A percentile compares a stretch with the other conserved stretches of the same genome.
Evolutionary conservation across 2,113 vertebrate genomes (phyloP).

Genomic region (Sinocyclocheilus maitianheensis): DNA sequence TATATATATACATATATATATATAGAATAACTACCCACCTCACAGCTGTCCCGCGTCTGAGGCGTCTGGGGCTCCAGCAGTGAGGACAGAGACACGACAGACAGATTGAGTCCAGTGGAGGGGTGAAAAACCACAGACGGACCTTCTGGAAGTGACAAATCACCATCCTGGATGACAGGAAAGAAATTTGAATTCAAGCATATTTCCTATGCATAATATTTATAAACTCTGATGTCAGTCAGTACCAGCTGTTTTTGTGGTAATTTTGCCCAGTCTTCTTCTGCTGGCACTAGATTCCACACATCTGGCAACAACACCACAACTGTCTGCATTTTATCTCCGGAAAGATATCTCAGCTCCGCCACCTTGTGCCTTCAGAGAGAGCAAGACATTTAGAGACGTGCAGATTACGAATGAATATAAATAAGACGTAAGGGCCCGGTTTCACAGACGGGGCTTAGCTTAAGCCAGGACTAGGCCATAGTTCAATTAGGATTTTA

Average conservation of each 20-base stretch:
- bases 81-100: constrained; percentile 47
- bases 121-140: constrained; percentile 55
- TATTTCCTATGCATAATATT: not conserved
- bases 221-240: not conserved
- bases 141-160: constrained; percentile 43
- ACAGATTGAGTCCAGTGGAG: constrained; percentile 41
- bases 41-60: constrained; percentile 52
- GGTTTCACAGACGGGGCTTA: too few species aligned
- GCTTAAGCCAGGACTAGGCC: too few species aligned
- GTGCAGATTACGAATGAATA: not conserved
- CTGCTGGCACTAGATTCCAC: constrained; percentile 71
- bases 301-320: constrained; percentile 64
- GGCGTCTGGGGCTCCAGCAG: constrained; percentile 53
- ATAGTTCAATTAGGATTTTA: too few species aligned
- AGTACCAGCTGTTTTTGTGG: constrained; percentile 47
- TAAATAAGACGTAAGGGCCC: not conserved
- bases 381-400: not conserved
- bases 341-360: constrained; percentile 65
- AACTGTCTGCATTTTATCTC: constrained; percentile 58
- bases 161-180: constrained; percentile 34
- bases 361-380: constrained; percentile 68
- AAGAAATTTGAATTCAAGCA: not conserved
- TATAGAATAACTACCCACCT: constrained; percentile 44
- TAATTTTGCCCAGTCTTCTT: constrained; percentile 65
- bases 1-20: too few species aligned